Base-by-base conservation (phyloP, 2,113 vertebrate species). In the Corydoras maculifer region DNA sequence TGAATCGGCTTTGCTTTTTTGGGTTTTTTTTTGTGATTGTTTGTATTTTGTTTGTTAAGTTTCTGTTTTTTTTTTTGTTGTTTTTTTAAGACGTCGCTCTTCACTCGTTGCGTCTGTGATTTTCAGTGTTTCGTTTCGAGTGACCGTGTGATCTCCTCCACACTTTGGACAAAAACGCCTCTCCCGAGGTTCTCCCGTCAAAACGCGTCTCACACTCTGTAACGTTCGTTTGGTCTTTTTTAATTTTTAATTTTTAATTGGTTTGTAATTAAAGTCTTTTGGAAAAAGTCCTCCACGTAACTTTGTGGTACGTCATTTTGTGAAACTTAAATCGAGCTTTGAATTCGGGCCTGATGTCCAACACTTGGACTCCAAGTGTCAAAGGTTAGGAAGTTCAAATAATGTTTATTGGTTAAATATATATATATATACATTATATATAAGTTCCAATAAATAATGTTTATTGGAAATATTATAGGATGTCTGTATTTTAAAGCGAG, bases 231-330 rank as follows among this genome's bases (percentile, higher is more conserved):
- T 25, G 18, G 77, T 81, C 77, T 82, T 84, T 83, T 79, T 81
- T 62, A 75, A 82, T 62, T 75, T 87, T 84, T 86, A 76, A 76
- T 87, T 84, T 86, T 82, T 85, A 83, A 88, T 89, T 79, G 67
- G 86, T 87, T 88, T 74, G 81, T 80, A 81, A 91, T 90, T 91
- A 90, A 91, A 91, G 84, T 77, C 87, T 88, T 25, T 88, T 88
- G 66, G 61, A 86, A 83, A 80, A 69, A 32, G 2, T 65, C 61
- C 68, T 81, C 72, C 77, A 66, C 2, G 59, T 76, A 43, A 80
- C 57, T 12, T 75, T 9, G 80, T 61, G 35, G 35, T 43, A 43
- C 4, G 4, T 43, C 7, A 43, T 43, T 43, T 43, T 43, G 35
- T 43, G 35, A 43, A 43, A 43, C 7, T 43, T 43, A 43, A 43